phyloP scores from a whole-genome alignment of 1,140 invertebrate genomes.

The Ceratoteleas bidentatus region DNA sequence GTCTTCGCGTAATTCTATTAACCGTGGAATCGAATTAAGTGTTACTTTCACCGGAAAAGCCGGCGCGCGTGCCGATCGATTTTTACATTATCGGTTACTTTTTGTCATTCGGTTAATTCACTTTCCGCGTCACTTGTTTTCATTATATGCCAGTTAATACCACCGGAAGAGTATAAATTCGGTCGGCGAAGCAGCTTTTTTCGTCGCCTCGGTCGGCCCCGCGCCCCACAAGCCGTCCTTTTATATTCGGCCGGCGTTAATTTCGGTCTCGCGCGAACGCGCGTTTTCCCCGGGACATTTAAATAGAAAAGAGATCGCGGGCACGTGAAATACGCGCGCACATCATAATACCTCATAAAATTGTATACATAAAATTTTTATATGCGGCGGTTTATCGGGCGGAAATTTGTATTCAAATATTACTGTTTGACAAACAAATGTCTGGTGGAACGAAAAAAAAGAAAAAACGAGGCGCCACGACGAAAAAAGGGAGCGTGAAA shows the following conservation, averaged over 20 bases:
- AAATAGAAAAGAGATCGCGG: conserved; percentile 29
- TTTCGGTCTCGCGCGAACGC: conserved; percentile 32
- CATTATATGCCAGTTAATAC: conserved; percentile 30
- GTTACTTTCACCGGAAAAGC: conserved; percentile 44
- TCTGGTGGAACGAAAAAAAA: conserved; percentile 18
- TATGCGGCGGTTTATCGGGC: conserved; percentile 30
- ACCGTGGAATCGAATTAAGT: conserved; percentile 44
- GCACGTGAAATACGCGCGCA: conserved; percentile 30
- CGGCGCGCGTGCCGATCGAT: conserved; percentile 32
- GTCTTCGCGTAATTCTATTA: conserved; percentile 49
- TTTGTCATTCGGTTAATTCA: conserved; percentile 48
- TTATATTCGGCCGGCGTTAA: conserved; percentile 22
- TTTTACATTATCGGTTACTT: conserved; percentile 50
- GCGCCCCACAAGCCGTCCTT: background rate
- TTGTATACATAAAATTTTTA: conserved; percentile 48
- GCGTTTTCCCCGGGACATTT: conserved; percentile 31
- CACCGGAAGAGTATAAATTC: conserved; percentile 27
- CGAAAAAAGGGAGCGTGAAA: background rate
- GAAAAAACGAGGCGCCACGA: background rate
- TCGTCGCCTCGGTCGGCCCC: background rate
- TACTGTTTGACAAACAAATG: conserved; percentile 48
- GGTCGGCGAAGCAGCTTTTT: conserved; percentile 8
- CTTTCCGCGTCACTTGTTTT: conserved; percentile 43
- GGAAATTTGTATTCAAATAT: conserved; percentile 51
- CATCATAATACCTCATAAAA: conserved; percentile 48